Evolutionary conservation across 2,888 invertebrate species (phyloP).

Genomic region (Pollenia griseotomentosa): DNA sequence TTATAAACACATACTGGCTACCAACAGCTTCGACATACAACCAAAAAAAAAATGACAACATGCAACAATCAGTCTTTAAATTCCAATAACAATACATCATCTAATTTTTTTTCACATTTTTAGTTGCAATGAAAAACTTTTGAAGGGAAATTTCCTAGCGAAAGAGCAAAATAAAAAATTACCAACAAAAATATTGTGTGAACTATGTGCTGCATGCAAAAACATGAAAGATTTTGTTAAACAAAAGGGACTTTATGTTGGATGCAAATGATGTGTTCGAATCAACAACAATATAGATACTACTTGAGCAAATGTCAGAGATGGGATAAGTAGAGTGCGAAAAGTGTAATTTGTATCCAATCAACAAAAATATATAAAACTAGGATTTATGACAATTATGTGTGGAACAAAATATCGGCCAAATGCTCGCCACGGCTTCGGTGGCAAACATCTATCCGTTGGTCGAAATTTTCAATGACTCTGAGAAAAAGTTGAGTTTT

Average conservation of each 20-base stretch:
- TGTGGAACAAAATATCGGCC: no score
- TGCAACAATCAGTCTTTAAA: constrained; percentile 72
- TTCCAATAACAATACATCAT: constrained; percentile 71
- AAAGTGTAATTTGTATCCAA: not conserved
- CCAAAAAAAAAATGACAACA: constrained; percentile 76
- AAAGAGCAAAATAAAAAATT: not conserved
- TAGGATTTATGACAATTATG: no score
- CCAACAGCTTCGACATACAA: constrained; percentile 43
- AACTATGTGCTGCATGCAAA: constrained; percentile 56
- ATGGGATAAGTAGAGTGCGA: not conserved
- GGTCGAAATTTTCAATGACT: no score
- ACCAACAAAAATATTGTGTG: constrained; percentile 45
- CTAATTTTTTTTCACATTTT: constrained; percentile 33
- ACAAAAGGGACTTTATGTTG: constrained; percentile 60
- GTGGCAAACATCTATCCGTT: no score
- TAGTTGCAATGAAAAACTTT: constrained; percentile 33
- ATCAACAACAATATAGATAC: constrained; percentile 51
- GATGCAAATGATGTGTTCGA: constrained; percentile 63
- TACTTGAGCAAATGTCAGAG: not conserved
- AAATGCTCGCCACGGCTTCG: no score
- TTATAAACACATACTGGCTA: not conserved
- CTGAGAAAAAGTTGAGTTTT: no score
- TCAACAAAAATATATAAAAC: no score
- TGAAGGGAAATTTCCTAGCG: constrained; percentile 11
- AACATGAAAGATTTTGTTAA: constrained; percentile 57